These are phyloP conservation scores for Phania funesta DNA, from an alignment of 2,888 invertebrate genomes.

Conservation along the genomic window DNA sequence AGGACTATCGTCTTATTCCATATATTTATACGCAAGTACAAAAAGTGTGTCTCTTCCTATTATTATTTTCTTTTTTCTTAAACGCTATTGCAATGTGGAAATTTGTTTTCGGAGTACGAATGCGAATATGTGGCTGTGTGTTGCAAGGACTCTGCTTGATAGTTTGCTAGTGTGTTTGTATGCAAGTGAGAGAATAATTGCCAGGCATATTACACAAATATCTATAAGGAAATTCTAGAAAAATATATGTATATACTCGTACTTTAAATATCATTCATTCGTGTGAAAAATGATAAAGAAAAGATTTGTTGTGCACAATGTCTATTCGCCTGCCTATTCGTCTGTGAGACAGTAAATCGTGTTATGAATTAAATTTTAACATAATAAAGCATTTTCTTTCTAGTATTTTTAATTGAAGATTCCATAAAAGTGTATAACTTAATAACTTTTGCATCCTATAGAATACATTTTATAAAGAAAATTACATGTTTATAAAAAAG, in stretches of 20 bases:
- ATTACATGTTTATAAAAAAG: background rate
- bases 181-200: slow-evolving; percentile 12
- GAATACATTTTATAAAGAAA: background rate
- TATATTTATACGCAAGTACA: too few relatives aligned
- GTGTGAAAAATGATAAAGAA: slow-evolving; percentile 61
- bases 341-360: slow-evolving; percentile 10
- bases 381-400: background rate
- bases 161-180: background rate
- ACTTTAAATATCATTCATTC: slow-evolving; percentile 59
- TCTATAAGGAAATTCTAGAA: slow-evolving; percentile 44
- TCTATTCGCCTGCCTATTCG: slow-evolving; percentile 1
- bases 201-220: slow-evolving; percentile 36
- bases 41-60: too few relatives aligned
- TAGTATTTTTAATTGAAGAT: background rate
- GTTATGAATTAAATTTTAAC: background rate
- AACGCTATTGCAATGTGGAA: slow-evolving; percentile 14
- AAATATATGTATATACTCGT: slow-evolving; percentile 37
- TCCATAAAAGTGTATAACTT: background rate
- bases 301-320: slow-evolving; percentile 21
- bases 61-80: background rate
- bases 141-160: background rate
- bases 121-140: background rate
- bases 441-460: background rate
- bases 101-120: slow-evolving; percentile 18
- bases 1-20: background rate